These are phyloP conservation scores for Phymorhynchus buccinoides DNA, from an alignment of 1,140 invertebrate genomes.

Conservation along the genomic window DNA sequence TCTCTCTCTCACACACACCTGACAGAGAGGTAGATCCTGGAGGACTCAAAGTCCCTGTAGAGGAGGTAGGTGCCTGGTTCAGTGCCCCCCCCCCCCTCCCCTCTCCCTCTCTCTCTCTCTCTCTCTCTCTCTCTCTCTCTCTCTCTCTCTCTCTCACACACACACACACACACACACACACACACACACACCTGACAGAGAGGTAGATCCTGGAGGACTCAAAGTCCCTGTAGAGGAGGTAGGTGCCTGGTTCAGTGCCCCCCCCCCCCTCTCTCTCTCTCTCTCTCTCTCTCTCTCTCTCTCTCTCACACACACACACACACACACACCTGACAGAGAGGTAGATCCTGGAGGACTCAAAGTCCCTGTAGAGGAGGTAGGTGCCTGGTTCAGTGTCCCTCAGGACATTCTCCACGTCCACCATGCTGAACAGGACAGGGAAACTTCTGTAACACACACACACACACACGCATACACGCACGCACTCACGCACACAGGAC, in stretches of 20 bases:
- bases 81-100: slow-evolving; percentile 25
- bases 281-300: not conserved
- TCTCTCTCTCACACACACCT: slow-evolving; percentile 46
- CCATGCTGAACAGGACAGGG: slow-evolving; percentile 57
- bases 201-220: slow-evolving; percentile 55
- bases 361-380: slow-evolving; percentile 58
- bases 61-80: slow-evolving; percentile 52
- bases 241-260: slow-evolving; percentile 47
- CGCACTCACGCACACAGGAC: not conserved
- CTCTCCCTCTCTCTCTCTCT: too few species aligned
- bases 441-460: slow-evolving; percentile 44
- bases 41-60: slow-evolving; percentile 57
- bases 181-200: slow-evolving; percentile 50
- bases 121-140: too few species aligned
- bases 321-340: slow-evolving; percentile 57
- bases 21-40: slow-evolving; percentile 56
- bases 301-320: not conserved
- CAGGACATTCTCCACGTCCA: slow-evolving; percentile 54
- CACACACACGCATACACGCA: not conserved
- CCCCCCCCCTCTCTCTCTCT: too few species aligned
- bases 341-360: slow-evolving; percentile 54
- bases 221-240: slow-evolving; percentile 55
- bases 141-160: too few species aligned
- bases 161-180: not conserved
- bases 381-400: slow-evolving; percentile 47